Evolutionary conservation across 2,888 invertebrate species (phyloP), one percentile per base, ranked within the genome.

Genomic region (Drosophila ezoana): DNA sequence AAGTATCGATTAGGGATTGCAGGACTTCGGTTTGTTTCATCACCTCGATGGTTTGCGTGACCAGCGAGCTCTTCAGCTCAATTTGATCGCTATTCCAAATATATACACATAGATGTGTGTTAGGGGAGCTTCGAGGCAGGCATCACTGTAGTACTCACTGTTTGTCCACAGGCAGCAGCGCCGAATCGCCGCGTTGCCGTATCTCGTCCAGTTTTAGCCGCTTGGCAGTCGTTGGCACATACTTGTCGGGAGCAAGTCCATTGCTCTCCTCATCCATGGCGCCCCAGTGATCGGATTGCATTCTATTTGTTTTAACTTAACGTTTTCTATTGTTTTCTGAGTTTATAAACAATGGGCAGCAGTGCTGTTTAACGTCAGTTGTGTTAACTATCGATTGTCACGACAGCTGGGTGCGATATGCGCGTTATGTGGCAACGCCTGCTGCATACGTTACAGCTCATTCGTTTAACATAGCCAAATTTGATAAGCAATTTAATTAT

Each of bases 1-100:
- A 92, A 0, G 91, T 91, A 62, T 92, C 92, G 32, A 92, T 92
- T 2, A 92, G 80, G 0, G 91, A 91, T 53, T 91, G 91, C 23
- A 92, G 76, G 81, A 92, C 89, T 74, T 92, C 92, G 0, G 92
- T 92, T 76, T 92, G 92, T 49, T 92, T 91, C 92, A 92, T 92
- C 16, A 92, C 91, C 77, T 92, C 92, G 35, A 92, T 90, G 6
- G 92, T 92, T 83, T 92, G 92, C 10, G 92, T 92, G 2, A 92
- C 90, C 20, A 92, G 63, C 0, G 92, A 90, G 71, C 92, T 92
- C 41, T 87, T 90, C 0, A 92, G 76, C 75, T 89, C 89, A 4
- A 92, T 69, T 20, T 65, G 66, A 9, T 82, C 79, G 35, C 91
- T 91, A 33, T 2, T 28, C 6, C n/a, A 16, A n/a, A n/a, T n/a